A percentile compares a stretch with the other conserved stretches of the same genome.
phyloP scores from a whole-genome alignment of 1,140 invertebrate genomes.

The Oreohelix idahoensis region DNA sequence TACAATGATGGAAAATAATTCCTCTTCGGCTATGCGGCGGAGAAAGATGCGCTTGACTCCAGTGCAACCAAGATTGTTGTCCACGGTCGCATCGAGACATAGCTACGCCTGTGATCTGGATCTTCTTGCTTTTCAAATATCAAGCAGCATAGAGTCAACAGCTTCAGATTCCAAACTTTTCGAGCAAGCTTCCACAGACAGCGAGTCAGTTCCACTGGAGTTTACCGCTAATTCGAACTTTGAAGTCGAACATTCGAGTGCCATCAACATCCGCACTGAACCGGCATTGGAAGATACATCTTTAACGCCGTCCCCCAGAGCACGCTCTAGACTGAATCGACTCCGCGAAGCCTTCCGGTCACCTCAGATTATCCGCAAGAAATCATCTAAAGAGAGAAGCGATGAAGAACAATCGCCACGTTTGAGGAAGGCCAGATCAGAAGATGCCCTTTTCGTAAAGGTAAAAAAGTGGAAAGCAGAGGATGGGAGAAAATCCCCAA shows the following conservation, averaged over 20 bases:
- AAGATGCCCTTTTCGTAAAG: not conserved
- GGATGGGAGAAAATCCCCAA: not conserved
- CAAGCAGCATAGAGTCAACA: not conserved
- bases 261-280: not conserved
- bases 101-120: constrained; percentile 6
- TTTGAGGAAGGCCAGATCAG: not conserved
- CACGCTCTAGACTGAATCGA: not conserved
- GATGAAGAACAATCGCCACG: not conserved
- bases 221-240: not conserved
- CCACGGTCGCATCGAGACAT: not conserved
- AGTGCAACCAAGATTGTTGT: not conserved
- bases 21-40: not conserved
- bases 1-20: not conserved
- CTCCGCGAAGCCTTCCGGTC: constrained; percentile 20
- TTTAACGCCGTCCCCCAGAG: not conserved
- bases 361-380: constrained; percentile 23
- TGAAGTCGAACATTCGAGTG: not conserved
- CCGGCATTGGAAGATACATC: too few species aligned
- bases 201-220: not conserved
- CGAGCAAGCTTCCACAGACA: constrained; percentile 23
- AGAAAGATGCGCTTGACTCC: not conserved
- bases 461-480: not conserved
- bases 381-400: constrained; percentile 8
- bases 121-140: not conserved
- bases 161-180: constrained; percentile 17